A percentile compares a stretch with the other conserved stretches of the same genome.
Evolutionary conservation across 23 tunicate species (phyloP).

Genomic region (Botrylloides violaceus): DNA sequence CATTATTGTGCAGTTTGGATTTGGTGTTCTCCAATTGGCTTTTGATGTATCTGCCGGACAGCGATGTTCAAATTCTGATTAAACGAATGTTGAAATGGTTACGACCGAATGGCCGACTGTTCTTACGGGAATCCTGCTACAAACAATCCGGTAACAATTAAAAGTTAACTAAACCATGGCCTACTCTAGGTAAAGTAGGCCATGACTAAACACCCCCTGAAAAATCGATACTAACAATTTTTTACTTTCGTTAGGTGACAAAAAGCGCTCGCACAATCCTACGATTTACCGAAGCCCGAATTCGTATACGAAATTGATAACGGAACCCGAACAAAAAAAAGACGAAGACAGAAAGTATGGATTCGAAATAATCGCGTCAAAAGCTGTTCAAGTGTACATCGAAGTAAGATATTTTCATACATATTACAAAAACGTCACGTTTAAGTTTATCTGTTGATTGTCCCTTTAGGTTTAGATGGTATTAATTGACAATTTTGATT

Average conservation of each 20-base stretch:
- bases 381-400: slow-evolving; percentile 17
- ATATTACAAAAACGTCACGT: too few species aligned
- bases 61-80: slow-evolving; percentile 16
- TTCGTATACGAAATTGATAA: slow-evolving; percentile 7
- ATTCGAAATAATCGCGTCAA: slow-evolving; percentile 21
- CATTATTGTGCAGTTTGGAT: slow-evolving; percentile 17
- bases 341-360: slow-evolving; percentile 9
- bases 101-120: slow-evolving; percentile 13
- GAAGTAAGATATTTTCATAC: too few species aligned
- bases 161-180: too few species aligned
- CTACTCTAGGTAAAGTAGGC: too few species aligned
- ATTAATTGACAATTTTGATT: too few species aligned
- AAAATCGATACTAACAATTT: slow-evolving; percentile 6
- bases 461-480: too few species aligned
- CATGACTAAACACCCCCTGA: too few species aligned
- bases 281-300: slow-evolving; percentile 24
- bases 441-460: too few species aligned
- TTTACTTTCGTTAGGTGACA: slow-evolving; percentile 13
- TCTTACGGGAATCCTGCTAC: slow-evolving; percentile 26
- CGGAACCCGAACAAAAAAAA: neutral
- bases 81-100: slow-evolving; percentile 21
- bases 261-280: slow-evolving; percentile 20
- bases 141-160: slow-evolving; percentile 27
- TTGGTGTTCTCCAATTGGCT: slow-evolving; percentile 34
- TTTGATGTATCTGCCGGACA: slow-evolving; percentile 28